These are phyloP conservation scores for Murina feae DNA, from an alignment of 2,113 vertebrate species.

Conservation along the genomic window DNA sequence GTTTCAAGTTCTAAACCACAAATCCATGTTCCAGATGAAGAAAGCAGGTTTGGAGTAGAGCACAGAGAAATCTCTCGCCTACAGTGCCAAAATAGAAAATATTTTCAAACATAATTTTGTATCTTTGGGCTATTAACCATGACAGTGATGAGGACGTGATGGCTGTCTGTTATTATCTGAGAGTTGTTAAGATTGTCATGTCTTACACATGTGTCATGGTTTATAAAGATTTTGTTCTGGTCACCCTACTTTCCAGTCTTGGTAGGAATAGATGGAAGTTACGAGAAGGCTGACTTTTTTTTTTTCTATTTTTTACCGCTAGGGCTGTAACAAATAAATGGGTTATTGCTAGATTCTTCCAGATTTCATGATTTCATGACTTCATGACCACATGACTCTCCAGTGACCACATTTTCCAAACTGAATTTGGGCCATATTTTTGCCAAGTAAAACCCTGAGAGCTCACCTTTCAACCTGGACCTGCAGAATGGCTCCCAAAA, in stretches of 20 bases:
- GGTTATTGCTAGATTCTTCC: slow-evolving; percentile 21
- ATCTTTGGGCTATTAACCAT: neutral
- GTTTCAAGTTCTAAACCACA: slow-evolving; percentile 51
- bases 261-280: neutral
- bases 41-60: slow-evolving; percentile 12
- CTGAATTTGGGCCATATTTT: slow-evolving; percentile 1
- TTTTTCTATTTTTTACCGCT: too few relatives aligned
- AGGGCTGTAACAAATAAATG: neutral
- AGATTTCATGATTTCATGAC: slow-evolving; percentile 59
- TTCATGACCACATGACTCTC: neutral
- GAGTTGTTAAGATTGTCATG: neutral
- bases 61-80: neutral
- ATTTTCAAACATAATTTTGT: slow-evolving; percentile 11
- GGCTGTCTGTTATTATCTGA: neutral
- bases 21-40: slow-evolving; percentile 39
- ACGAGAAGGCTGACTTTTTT: slow-evolving; percentile 17
- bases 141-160: neutral
- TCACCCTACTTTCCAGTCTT: neutral
- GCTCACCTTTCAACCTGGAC: neutral
- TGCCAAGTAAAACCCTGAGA: slow-evolving; percentile 2
- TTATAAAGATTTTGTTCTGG: neutral
- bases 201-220: neutral
- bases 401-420: slow-evolving; percentile 31
- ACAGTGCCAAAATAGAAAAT: neutral
- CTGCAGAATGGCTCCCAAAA: neutral